A percentile compares a stretch with the other conserved stretches of the same genome.
Evolutionary conservation across 2,113 vertebrate species (phyloP).

Genomic region (Pedetes capensis): DNA sequence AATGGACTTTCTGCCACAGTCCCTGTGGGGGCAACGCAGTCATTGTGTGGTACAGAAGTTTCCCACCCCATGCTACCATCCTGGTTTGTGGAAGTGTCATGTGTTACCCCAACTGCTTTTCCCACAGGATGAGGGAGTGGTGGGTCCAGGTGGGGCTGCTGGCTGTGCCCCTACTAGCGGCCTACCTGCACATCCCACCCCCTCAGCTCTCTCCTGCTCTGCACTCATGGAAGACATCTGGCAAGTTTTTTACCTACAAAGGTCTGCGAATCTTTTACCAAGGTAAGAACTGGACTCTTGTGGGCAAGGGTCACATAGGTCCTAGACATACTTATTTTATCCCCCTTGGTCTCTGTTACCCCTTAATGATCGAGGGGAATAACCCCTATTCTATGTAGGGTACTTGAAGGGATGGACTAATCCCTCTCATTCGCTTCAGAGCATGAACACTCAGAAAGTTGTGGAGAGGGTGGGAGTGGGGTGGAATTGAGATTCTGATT

Average conservation of each 20-base stretch:
- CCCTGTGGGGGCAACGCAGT: neutral
- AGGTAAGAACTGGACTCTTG: conserved; percentile 80
- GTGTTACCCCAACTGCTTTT: neutral
- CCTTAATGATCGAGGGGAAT: neutral
- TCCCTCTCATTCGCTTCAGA: neutral
- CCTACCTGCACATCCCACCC: conserved; percentile 93
- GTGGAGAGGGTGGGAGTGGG: neutral
- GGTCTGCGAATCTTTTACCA: conserved; percentile 91
- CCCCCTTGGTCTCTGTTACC: neutral
- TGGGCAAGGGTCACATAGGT: accelerated
- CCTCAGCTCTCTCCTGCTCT: conserved; percentile 90
- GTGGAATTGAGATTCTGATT: neutral
- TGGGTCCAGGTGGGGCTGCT: conserved; percentile 92
- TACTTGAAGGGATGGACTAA: neutral
- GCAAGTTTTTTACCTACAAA: conserved; percentile 90
- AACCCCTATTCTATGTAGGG: neutral
- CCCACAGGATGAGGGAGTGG: conserved; percentile 92
- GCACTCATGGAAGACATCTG: conserved; percentile 88
- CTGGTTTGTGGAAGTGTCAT: neutral
- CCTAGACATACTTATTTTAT: neutral
- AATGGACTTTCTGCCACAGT: neutral
- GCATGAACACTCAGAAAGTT: neutral
- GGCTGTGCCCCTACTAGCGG: conserved; percentile 90
- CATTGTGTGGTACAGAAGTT: neutral
- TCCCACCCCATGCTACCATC: neutral